phyloP scores from a whole-genome alignment of 2,888 invertebrate genomes.

The Lasius fuliginosus region DNA sequence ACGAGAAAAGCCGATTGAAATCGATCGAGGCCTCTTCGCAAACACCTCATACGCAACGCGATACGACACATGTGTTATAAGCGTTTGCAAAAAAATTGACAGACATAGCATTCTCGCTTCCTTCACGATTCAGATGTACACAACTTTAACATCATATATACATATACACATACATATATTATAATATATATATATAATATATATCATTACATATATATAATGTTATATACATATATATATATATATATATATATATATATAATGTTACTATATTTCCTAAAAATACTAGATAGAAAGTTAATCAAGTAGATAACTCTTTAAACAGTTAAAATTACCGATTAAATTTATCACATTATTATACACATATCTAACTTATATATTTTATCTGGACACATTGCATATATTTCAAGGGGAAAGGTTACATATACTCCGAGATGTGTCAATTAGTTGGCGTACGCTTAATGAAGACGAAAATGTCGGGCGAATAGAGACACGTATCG shows the following conservation, averaged over 20 bases:
- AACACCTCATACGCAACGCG: conserved; percentile 31
- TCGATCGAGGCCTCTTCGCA: conserved; percentile 62
- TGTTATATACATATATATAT: background rate
- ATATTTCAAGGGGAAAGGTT: background rate
- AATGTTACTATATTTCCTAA: background rate
- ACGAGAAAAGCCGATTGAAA: conserved; percentile 56
- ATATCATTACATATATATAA: too few species aligned
- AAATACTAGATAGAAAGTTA: background rate
- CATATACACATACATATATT: background rate
- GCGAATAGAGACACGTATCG: conserved; percentile 43
- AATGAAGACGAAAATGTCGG: conserved; percentile 37
- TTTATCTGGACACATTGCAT: too few species aligned
- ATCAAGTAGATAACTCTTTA: background rate
- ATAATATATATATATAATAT: too few species aligned
- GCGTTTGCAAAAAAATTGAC: conserved; percentile 7
- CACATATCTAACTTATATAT: too few species aligned
- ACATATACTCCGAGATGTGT: conserved; percentile 2
- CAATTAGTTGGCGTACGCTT: conserved; percentile 1
- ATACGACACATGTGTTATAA: background rate
- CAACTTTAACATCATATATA: background rate
- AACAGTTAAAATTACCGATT: background rate
- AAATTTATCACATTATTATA: background rate
- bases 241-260: background rate
- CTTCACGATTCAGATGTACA: background rate
- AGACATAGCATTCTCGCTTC: background rate